Evolutionary conservation across 2,113 vertebrate species (phyloP), one percentile per base, ranked within the genome.

Genomic region (Scomber colias): DNA sequence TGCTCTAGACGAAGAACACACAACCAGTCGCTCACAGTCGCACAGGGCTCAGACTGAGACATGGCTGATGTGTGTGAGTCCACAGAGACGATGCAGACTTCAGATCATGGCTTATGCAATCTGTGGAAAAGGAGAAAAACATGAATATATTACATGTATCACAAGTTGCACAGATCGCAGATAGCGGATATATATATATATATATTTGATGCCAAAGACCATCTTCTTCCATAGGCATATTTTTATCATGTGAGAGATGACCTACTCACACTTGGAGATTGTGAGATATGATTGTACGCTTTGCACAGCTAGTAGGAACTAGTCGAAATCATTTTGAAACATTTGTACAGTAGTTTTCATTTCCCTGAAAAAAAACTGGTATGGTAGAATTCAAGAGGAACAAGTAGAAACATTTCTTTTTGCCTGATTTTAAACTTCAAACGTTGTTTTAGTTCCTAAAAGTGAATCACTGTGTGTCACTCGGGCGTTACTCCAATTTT

Each of bases 1-100:
- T 97, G 97, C 45, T 98, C 97, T 2, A 99, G 95, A 27, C 95
- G 97, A 44, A 99, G 92, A 0, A 93, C 86, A 0, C 87, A 92
- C 3, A 99, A 93, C 97, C 97, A 99, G 72, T 96, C 92, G 0
- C 81, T 85, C 61, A 98, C 94, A 0, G 93, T 89, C 10, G 60
- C 69, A 0, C 61, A 63, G 3, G 89, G 92, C 1, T 93, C 91
- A 0, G 89, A 87, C 86, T 96, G 94, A 55, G 88, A 90, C 92
- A 92, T 93, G 77, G 48, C 24, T 31, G 48, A 4, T 62, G 24
- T 35, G 62, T 59, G 67, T 2, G 62, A 3, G 61, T 90, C 71
- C 71, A 64, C 45, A 3, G 49, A 81, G 63, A 70, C 54, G 65
- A 57, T 0, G 64, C 57, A 44, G 65, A 75, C 65, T n/a, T 89